Base-by-base conservation (phyloP, 1,140 invertebrate genomes). In the Mercenaria mercenaria region DNA sequence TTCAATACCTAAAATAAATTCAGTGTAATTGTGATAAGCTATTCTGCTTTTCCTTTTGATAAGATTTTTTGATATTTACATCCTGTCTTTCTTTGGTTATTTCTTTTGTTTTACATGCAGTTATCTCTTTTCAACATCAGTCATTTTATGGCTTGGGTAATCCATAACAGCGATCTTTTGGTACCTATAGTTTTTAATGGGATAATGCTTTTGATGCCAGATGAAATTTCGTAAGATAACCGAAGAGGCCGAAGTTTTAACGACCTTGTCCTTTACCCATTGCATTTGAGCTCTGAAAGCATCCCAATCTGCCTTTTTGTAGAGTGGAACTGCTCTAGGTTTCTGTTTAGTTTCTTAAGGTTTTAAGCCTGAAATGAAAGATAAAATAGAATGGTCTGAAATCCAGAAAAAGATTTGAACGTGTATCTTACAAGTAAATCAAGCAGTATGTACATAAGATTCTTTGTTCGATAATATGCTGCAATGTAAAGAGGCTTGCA, bases 1-100 rank as follows among this genome's bases (percentile, higher is more conserved):
- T 37, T 82, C 50, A 61, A 64, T 82, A 82, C 56, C 80, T 61
- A 82, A 37, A 37, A 61, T 82, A 59, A 43, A 41, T 82, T 82
- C 80, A 82, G 34, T 64, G 34, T 82, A 82, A 26, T 41, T 56
- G 32, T 61, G 11, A 82, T 82, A 64, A 37, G 56, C 50, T 59
- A 20, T 39, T 82, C 39, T 64, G 29, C 61, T 82, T 82, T 82
- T 32, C 2, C 29, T 61, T 82, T 82, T 56, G 32, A 82, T 64
- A 15, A 64, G 32, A n/a, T 59, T 39, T 29, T 82, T 82, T 4
- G 18, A 2, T 4, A 47, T 29, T 77, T 47, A 47, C 11, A 77
- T 47, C n/a, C n/a, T 80, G 18, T 80, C n/a, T 43, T 80, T 18
- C 43, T 52, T 34, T 80, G 18, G 52, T 50, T n/a, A 1, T 32